Evolutionary conservation across 2,888 invertebrate species (phyloP).

Genomic region (Melanchra persicariae): DNA sequence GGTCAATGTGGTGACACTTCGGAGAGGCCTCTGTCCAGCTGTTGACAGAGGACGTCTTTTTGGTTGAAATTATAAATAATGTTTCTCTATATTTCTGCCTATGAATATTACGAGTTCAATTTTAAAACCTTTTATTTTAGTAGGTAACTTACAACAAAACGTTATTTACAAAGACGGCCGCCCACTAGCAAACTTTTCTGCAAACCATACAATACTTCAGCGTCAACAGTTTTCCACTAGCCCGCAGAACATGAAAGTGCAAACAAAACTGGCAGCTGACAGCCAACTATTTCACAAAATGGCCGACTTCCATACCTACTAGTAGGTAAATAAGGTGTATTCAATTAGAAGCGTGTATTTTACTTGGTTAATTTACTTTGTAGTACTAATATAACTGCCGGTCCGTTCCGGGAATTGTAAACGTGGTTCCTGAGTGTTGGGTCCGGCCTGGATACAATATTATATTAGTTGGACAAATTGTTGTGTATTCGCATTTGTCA

Average conservation of each 20-base stretch:
- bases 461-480: neutral
- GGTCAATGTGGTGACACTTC: too few species aligned
- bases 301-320: neutral
- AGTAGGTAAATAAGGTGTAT: neutral
- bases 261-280: conserved; percentile 27
- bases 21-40: too few species aligned
- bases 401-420: neutral
- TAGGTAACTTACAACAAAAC: conserved; percentile 16
- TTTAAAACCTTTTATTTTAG: conserved; percentile 1
- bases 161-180: conserved; percentile 15
- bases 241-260: conserved; percentile 14
- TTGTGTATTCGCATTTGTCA: neutral
- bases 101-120: neutral
- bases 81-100: too few species aligned
- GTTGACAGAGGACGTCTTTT: too few species aligned
- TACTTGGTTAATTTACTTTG: neutral
- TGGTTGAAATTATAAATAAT: too few species aligned
- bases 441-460: neutral
- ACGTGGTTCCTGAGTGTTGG: neutral
- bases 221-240: conserved; percentile 35
- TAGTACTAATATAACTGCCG: neutral
- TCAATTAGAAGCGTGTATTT: neutral
- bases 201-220: conserved; percentile 23
- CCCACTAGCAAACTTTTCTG: conserved; percentile 32
- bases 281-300: conserved; percentile 28